Conservation (phyloP, 2,113 vertebrate species). For the Anser cygnoides region DNA sequence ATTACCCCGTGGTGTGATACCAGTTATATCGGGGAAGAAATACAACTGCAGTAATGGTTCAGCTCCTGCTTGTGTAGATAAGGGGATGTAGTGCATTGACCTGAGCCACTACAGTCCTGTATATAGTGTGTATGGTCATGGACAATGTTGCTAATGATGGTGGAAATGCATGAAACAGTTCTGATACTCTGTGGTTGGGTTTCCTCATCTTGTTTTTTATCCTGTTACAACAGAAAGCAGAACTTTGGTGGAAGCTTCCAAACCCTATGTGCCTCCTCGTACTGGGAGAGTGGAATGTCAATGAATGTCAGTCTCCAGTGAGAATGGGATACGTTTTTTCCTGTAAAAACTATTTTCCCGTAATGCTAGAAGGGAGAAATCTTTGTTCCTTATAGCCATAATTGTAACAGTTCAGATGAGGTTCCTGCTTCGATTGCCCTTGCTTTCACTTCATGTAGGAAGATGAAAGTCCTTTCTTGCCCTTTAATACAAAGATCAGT, state of each 20-base stretch:
- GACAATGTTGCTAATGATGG: background rate
- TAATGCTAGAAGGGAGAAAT: background rate
- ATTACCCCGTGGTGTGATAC: background rate
- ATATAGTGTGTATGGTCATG: fast-evolving
- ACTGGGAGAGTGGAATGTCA: fast-evolving
- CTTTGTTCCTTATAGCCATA: background rate
- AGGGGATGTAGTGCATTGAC: background rate
- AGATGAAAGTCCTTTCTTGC: background rate
- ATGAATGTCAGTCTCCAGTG: background rate
- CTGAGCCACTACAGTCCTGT: background rate
- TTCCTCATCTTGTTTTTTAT: background rate
- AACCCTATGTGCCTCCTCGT: background rate
- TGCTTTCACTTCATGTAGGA: background rate
- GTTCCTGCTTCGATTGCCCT: background rate
- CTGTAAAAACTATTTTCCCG: background rate
- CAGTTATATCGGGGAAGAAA: background rate
- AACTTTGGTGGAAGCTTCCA: background rate
- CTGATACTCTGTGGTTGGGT: background rate
- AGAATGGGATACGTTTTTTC: background rate
- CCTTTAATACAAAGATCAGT: background rate
- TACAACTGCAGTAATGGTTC: background rate
- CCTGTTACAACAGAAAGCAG: background rate
- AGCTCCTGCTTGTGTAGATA: background rate
- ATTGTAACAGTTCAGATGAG: background rate
- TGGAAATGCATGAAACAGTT: background rate